phyloP scores from a whole-genome alignment of 2,888 invertebrate genomes.

The Cosmia pyralina region DNA sequence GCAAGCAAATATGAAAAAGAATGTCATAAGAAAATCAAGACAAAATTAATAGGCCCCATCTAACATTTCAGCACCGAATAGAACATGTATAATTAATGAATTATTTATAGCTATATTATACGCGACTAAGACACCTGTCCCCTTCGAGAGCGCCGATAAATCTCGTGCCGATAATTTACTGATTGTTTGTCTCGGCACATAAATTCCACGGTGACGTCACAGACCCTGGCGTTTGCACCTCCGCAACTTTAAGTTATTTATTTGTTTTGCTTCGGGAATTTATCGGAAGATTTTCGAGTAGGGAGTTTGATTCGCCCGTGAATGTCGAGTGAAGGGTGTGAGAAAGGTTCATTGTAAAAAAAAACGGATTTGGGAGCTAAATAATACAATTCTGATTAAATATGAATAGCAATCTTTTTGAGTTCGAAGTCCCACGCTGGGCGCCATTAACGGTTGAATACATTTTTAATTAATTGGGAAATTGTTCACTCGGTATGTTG shows the following conservation, averaged over 20 bases:
- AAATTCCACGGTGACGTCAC: conserved; percentile 62
- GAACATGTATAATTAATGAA: conserved; percentile 60
- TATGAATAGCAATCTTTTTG: conserved; percentile 27
- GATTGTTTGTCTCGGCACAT: conserved; percentile 77
- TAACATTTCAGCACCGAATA: conserved; percentile 37
- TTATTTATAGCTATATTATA: conserved; percentile 69
- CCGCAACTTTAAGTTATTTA: conserved; percentile 79
- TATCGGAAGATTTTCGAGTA: conserved; percentile 65
- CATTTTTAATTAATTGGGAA: conserved; percentile 37
- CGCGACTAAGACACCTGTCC: conserved; percentile 72
- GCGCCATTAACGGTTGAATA: conserved; percentile 47
- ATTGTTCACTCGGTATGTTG: conserved; percentile 19
- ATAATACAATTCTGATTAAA: conserved; percentile 42
- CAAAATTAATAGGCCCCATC: conserved; percentile 34
- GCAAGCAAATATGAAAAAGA: neutral
- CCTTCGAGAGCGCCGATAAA: conserved; percentile 73
- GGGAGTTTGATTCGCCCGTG: conserved; percentile 52
- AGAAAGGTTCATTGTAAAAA: conserved; percentile 8
- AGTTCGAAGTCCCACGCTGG: conserved; percentile 35
- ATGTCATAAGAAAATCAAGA: conserved; percentile 12
- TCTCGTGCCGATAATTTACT: conserved; percentile 81
- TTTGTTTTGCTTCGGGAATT: conserved; percentile 80
- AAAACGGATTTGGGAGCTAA: conserved; percentile 18
- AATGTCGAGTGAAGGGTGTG: conserved; percentile 46
- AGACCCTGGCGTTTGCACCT: conserved; percentile 67